Percentiles rank a stretch among this genome's conserved stretches.
These are phyloP conservation scores for Caenorhabditis angaria DNA, from an alignment of 2,888 invertebrate genomes.

Conservation along the genomic window DNA sequence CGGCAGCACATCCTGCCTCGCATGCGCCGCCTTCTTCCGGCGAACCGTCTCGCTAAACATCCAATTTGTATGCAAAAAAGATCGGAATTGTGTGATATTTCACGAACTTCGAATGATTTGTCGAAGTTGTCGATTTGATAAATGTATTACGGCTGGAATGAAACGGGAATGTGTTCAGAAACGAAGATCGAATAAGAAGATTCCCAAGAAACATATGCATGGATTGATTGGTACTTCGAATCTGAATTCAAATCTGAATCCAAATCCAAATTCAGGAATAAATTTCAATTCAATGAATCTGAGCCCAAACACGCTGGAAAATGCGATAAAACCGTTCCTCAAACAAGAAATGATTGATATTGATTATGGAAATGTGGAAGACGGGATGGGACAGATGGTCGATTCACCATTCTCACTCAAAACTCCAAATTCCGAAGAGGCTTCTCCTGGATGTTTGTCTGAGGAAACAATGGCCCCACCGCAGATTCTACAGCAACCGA, in stretches of 20 bases:
- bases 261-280: not conserved
- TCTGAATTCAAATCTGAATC: not conserved
- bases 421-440: not conserved
- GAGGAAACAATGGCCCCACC: too few relatives aligned
- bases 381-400: not conserved
- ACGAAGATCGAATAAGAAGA: constrained; percentile 32
- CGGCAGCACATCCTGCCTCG: constrained; percentile 57
- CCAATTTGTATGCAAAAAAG: constrained; percentile 53
- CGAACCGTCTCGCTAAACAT: constrained; percentile 52
- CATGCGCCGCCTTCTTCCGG: constrained; percentile 64
- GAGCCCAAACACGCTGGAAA: too few relatives aligned
- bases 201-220: constrained; percentile 35
- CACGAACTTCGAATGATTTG: constrained; percentile 62
- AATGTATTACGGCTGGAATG: constrained; percentile 56
- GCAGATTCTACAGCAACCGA: too few relatives aligned
- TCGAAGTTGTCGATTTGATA: constrained; percentile 56
- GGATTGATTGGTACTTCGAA: not conserved
- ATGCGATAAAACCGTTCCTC: constrained; percentile 15
- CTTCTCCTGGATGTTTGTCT: not conserved
- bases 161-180: constrained; percentile 53
- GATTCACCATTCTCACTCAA: constrained; percentile 31
- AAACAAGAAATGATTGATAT: constrained; percentile 18
- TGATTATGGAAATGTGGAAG: constrained; percentile 13
- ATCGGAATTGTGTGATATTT: constrained; percentile 46
- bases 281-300: not conserved